Evolutionary conservation across 2,888 invertebrate species (phyloP).

Genomic region (Noctua fimbriata): DNA sequence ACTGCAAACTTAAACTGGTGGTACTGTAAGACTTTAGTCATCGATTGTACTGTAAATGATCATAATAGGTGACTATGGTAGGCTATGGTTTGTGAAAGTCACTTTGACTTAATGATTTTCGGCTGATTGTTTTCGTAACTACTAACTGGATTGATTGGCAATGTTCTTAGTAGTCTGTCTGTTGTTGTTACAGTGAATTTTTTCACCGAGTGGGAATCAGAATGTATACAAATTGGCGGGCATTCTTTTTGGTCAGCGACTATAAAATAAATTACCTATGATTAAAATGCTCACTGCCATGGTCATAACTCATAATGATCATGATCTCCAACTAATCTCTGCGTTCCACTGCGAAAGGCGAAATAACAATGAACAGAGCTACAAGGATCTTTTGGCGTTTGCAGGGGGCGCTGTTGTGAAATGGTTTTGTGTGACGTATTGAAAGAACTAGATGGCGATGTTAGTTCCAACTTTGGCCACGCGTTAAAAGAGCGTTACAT

Average conservation of each 20-base stretch:
- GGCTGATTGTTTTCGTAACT: conserved; percentile 65
- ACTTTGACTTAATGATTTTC: conserved; percentile 59
- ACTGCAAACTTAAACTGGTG: neutral
- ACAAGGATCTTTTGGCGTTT: neutral
- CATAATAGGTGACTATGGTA: conserved; percentile 25
- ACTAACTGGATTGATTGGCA: conserved; percentile 57
- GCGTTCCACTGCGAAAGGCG: neutral
- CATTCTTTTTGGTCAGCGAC: neutral
- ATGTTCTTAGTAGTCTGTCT: conserved; percentile 46
- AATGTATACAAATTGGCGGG: neutral
- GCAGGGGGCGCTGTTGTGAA: neutral
- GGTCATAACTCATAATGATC: neutral
- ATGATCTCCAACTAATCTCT: neutral
- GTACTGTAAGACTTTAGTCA: conserved; percentile 14
- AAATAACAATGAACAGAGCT: neutral
- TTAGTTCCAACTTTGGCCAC: neutral
- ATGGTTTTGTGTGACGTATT: neutral
- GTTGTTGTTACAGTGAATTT: neutral
- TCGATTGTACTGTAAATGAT: conserved; percentile 56
- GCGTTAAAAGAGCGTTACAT: too few species aligned
- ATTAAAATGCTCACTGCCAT: neutral
- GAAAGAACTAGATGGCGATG: neutral
- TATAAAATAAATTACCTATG: neutral
- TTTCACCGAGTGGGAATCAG: neutral
- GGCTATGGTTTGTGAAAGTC: conserved; percentile 58